Evolutionary conservation across 2,797 vertebrate species (phyloP).

Genomic region (Borostomias antarcticus): DNA sequence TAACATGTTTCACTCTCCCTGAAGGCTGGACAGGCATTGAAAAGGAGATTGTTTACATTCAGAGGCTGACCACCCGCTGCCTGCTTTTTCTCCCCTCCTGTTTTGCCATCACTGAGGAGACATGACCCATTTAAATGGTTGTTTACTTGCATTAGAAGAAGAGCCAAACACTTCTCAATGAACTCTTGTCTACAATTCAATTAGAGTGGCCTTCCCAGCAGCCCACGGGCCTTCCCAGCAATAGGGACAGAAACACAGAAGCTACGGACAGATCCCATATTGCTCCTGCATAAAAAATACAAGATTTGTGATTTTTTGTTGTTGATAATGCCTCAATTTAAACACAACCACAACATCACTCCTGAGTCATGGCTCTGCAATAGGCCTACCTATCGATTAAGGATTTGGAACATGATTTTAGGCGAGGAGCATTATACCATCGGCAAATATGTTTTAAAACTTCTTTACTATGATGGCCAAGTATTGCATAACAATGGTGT

Average conservation of each 20-base stretch:
- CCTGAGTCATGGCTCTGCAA: no score
- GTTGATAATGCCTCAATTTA: no score
- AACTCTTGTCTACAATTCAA: constrained; percentile 88
- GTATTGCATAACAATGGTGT: not conserved
- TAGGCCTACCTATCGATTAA: no score
- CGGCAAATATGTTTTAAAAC: no score
- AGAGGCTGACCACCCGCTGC: constrained; percentile 74
- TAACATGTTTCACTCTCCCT: constrained; percentile 76
- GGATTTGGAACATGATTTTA: not conserved
- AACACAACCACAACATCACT: no score
- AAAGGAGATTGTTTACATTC: constrained; percentile 77
- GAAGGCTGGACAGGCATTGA: constrained; percentile 80
- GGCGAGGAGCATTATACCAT: not conserved
- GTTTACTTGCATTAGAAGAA: constrained; percentile 84
- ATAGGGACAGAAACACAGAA: constrained; percentile 25
- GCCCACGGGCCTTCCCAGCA: constrained; percentile 43
- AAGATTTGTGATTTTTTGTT: no score
- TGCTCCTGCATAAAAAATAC: no score
- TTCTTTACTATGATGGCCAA: not conserved
- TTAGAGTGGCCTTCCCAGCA: constrained; percentile 78
- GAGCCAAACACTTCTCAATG: constrained; percentile 81
- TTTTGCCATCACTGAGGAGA: constrained; percentile 75
- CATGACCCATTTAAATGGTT: constrained; percentile 86
- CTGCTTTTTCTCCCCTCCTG: constrained; percentile 69
- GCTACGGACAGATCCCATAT: constrained; percentile 30